Conservation (phyloP, 2,888 invertebrate species). For the Andrena camellia region DNA sequence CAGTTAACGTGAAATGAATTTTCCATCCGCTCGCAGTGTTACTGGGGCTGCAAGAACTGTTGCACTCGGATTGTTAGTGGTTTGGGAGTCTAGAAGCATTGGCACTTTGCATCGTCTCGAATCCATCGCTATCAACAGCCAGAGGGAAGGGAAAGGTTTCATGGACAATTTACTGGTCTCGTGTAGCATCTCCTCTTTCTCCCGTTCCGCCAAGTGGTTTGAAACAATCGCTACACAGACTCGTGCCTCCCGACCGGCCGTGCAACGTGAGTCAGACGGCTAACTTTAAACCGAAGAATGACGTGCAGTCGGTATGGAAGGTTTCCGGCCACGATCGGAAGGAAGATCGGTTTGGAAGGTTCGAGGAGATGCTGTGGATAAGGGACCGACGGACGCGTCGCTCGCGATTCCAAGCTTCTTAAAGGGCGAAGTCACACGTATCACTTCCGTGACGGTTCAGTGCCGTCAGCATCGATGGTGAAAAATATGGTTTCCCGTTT, state of each 20-base stretch:
- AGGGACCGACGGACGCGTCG: slow-evolving; percentile 50
- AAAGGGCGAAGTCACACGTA: too few relatives aligned
- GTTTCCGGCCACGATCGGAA: slow-evolving; percentile 69
- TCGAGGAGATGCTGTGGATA: slow-evolving; percentile 68
- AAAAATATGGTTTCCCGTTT: too few relatives aligned
- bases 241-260: not conserved
- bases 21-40: too few relatives aligned
- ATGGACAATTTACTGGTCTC: slow-evolving; percentile 11
- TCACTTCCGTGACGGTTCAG: too few relatives aligned
- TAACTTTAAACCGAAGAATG: slow-evolving; percentile 16
- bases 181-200: not conserved
- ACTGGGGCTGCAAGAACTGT: too few relatives aligned
- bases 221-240: slow-evolving; percentile 10
- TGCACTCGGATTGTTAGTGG: too few relatives aligned
- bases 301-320: slow-evolving; percentile 77
- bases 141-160: not conserved
- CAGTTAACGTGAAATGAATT: too few relatives aligned
- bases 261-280: not conserved
- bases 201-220: slow-evolving; percentile 1
- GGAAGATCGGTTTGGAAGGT: slow-evolving; percentile 62
- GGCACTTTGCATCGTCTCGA: not conserved
- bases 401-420: not conserved
- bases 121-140: not conserved
- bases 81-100: too few relatives aligned
- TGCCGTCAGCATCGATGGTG: too few relatives aligned